Conservation (phyloP, 2,797 vertebrate genomes). For the Clarias platycephalus region DNA sequence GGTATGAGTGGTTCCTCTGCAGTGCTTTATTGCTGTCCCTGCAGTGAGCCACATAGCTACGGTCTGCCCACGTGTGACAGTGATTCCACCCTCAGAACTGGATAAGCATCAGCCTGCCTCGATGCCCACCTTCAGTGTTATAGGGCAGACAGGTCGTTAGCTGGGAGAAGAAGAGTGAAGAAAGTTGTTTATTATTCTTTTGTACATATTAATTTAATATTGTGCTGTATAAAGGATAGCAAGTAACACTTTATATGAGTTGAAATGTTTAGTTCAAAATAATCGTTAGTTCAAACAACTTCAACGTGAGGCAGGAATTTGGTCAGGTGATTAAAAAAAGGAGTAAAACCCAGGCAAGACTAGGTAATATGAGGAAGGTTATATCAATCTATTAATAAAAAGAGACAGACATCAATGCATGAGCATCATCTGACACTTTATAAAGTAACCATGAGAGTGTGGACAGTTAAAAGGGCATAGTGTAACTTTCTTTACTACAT, state of each 20-base stretch:
- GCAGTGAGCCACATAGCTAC: constrained; percentile 51
- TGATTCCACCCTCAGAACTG: constrained; percentile 41
- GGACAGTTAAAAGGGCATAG: background rate
- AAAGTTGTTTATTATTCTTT: background rate
- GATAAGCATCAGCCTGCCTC: constrained; percentile 50
- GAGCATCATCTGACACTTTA: background rate
- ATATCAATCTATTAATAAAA: background rate
- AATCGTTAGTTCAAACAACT: no score
- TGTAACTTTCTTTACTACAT: background rate
- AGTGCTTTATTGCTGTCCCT: constrained; percentile 62
- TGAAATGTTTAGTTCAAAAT: background rate
- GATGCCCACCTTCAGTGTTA: constrained; percentile 45
- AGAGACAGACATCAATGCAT: background rate
- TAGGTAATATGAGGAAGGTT: background rate
- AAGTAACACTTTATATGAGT: background rate
- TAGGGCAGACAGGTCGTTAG: constrained; percentile 1
- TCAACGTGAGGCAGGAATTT: no score
- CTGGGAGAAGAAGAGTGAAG: background rate
- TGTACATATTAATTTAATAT: background rate
- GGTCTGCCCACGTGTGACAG: constrained; percentile 39
- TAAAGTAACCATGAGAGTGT: background rate
- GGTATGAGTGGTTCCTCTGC: constrained; percentile 55
- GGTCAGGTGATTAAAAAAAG: background rate
- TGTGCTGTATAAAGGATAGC: background rate
- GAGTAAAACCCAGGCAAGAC: background rate